Conservation (phyloP, 2,888 invertebrate genomes). For the Cephus pygmeus region DNA sequence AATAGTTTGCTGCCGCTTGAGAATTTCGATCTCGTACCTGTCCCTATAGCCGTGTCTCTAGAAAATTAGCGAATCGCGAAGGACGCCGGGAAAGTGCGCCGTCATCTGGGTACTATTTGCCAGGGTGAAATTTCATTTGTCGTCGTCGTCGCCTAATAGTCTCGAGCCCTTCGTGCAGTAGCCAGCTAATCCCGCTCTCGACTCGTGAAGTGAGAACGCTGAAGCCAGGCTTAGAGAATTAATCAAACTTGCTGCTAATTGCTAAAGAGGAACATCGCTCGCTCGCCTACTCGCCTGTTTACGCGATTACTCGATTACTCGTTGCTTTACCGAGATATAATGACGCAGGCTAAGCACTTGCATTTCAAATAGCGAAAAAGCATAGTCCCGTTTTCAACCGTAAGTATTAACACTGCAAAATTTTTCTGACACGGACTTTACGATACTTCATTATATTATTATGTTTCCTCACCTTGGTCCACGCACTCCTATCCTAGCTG, state of each 20-base stretch:
- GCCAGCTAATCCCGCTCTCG: not conserved
- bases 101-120: conserved; percentile 43
- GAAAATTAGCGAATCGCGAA: not conserved
- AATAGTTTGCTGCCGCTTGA: not conserved
- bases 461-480: not conserved
- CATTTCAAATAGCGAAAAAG: not conserved
- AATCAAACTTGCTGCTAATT: not conserved
- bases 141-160: conserved; percentile 6
- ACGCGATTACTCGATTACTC: not conserved
- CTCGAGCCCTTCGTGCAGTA: not conserved
- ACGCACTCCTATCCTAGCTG: not conserved
- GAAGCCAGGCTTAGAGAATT: not conserved
- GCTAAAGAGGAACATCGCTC: not conserved
- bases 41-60: not conserved
- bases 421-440: not conserved
- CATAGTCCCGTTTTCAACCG: not conserved
- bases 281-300: not conserved
- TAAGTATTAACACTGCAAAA: not conserved
- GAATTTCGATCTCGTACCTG: not conserved
- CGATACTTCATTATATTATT: not conserved
- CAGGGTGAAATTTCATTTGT: conserved; percentile 55
- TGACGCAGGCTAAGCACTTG: not conserved
- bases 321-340: not conserved
- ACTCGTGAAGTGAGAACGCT: not conserved
- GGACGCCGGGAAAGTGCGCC: not conserved